Conservation (phyloP, 2,113 vertebrate genomes). For the Aspidoscelis tigris region DNA sequence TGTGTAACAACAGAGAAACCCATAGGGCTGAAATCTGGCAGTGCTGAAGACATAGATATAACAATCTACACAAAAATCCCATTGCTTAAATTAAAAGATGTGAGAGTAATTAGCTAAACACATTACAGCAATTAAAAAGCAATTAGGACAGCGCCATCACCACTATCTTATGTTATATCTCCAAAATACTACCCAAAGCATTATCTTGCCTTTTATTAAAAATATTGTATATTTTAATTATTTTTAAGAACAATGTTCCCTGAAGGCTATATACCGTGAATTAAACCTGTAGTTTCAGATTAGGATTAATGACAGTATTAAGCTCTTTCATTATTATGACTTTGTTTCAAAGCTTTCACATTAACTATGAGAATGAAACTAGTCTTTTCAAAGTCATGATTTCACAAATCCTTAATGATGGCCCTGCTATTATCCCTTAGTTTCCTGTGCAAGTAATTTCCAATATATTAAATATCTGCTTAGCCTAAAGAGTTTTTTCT, state of each 20-base stretch:
- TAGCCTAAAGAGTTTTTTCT: not conserved
- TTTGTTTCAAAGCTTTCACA: constrained; percentile 35
- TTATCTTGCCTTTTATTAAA: constrained; percentile 26
- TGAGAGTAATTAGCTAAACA: constrained; percentile 1
- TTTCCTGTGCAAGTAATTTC: constrained; percentile 23
- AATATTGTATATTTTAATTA: constrained; percentile 25
- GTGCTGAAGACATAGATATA: not conserved
- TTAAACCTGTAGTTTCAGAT: not conserved
- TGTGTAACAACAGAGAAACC: not conserved
- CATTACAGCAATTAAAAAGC: not conserved
- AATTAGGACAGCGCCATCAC: not conserved
- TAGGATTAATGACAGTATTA: constrained; percentile 36
- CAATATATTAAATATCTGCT: constrained; percentile 19
- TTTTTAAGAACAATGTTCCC: constrained; percentile 34
- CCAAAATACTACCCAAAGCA: not conserved
- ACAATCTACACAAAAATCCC: not conserved
- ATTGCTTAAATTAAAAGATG: constrained; percentile 27
- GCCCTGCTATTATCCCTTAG: not conserved
- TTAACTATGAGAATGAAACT: constrained; percentile 54
- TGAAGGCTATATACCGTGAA: not conserved
- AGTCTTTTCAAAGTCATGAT: constrained; percentile 41
- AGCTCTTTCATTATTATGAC: constrained; percentile 37
- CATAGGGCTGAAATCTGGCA: not conserved
- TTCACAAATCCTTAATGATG: constrained; percentile 51
- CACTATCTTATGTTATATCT: not conserved